Evolutionary conservation across 2,797 vertebrate species (phyloP).

Genomic region (Schizopygopsis malacanthus): DNA sequence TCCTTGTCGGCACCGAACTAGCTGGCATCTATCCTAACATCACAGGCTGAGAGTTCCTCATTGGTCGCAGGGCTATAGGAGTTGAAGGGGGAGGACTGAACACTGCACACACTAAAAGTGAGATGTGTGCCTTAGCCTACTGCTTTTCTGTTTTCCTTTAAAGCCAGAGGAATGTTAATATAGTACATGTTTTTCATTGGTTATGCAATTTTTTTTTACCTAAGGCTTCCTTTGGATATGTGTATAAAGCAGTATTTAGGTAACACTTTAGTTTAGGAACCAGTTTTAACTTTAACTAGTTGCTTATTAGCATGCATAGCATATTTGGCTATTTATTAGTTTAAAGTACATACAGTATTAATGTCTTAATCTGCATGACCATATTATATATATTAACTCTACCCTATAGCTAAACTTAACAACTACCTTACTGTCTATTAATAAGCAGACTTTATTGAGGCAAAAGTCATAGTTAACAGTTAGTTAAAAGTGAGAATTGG

Average conservation of each 20-base stretch:
- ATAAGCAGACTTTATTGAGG: too few relatives aligned
- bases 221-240: background rate
- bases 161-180: slow-evolving; percentile 21
- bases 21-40: slow-evolving; percentile 58
- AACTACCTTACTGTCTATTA: too few relatives aligned
- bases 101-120: slow-evolving; percentile 41
- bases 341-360: background rate
- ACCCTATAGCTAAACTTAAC: background rate
- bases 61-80: slow-evolving; percentile 51
- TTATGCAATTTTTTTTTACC: slow-evolving; percentile 19
- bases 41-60: slow-evolving; percentile 41
- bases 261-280: background rate
- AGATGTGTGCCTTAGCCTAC: slow-evolving; percentile 26
- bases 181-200: slow-evolving; percentile 11
- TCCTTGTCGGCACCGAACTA: slow-evolving; percentile 53
- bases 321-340: background rate
- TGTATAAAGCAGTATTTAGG: background rate
- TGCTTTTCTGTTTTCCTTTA: slow-evolving; percentile 25
- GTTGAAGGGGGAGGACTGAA: slow-evolving; percentile 53
- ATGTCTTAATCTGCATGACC: background rate
- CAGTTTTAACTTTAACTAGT: background rate
- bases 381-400: background rate
- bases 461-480: too few relatives aligned
- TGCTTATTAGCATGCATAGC: background rate
- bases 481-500: background rate